Evolutionary conservation across 2,797 vertebrate species (phyloP), one percentile per base, ranked within the genome.

Genomic region (Sternotherus odoratus): DNA sequence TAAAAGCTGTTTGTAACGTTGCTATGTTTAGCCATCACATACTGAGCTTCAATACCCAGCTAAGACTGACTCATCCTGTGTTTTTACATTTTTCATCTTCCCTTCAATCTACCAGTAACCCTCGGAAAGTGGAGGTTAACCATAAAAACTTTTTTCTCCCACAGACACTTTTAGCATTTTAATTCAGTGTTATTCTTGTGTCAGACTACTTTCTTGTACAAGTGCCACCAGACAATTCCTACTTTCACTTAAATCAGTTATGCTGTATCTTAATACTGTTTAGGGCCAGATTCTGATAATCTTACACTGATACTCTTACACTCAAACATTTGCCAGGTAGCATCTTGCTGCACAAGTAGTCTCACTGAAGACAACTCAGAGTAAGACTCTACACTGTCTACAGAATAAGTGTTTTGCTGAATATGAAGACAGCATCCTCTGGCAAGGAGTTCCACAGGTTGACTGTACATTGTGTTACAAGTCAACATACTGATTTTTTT

Each of bases 61-160:
- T 69, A 60, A 60, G 57, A 81, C 79, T 79, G 81, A 88, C 57
- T 92, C 88, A 85, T 48, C 53, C 50, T 36, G 48, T 87, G 69
- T 93, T 90, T 95, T 89, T 81, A 93, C 84, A 72, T 90, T 96
- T 86, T 95, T 93, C 87, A 79, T 79, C 89, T 89, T 95, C 90
- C 69, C 72, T 88, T 75, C 72, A 85, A 94, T 89, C 69, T 82
- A 87, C 85, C 50, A 78, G 72, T 33, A 46, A 79, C 79, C 79
- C 79, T 87, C 92, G 94, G 78, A 89, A 96, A 85, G 77, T 83
- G 26, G 16, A 86, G 17, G 69, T 93, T 77, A 57, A 36, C 77
- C n/a, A 92, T 69, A 75, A 89, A 91, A 89, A 56, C 15, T 69
- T 26, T 87, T 92, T 89, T 93, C 87, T 74, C 24, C 13, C n/a